Percentiles rank a stretch among this genome's conserved stretches.
Evolutionary conservation across 2,888 invertebrate species (phyloP).

Genomic region (Kryphioiulus occultus): DNA sequence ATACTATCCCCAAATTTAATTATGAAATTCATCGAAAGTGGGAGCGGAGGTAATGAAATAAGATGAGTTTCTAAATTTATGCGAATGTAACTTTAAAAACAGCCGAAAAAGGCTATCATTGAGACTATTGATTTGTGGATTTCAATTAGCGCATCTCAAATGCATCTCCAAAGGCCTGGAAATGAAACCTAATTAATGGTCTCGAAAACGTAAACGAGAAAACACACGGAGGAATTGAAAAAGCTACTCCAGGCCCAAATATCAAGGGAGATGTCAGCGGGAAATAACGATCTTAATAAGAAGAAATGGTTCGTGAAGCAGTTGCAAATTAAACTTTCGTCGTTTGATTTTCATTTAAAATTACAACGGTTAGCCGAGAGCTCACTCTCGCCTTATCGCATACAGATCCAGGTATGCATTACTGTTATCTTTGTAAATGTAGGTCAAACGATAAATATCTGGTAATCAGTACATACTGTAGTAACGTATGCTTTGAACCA

Average conservation of each 20-base stretch:
- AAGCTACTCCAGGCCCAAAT: background rate
- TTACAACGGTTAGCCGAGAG: background rate
- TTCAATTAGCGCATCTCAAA: slow-evolving; percentile 1
- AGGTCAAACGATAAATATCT: too few species aligned
- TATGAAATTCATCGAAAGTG: background rate
- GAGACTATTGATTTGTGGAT: slow-evolving; percentile 23
- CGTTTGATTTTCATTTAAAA: slow-evolving; percentile 23
- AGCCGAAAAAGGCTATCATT: background rate
- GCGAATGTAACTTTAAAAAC: background rate
- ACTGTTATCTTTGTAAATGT: too few species aligned
- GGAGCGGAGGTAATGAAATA: background rate
- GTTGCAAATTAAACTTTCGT: slow-evolving; percentile 23
- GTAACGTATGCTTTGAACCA: too few species aligned
- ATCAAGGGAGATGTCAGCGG: background rate
- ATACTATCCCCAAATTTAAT: too few species aligned
- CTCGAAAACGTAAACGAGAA: background rate
- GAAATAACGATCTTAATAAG: slow-evolving; percentile 5
- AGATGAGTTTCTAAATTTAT: background rate
- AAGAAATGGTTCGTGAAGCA: slow-evolving; percentile 23
- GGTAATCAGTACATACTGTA: too few species aligned
- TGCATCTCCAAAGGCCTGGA: background rate
- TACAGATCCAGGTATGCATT: too few species aligned
- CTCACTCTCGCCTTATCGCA: background rate
- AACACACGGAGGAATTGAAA: slow-evolving; percentile 14
- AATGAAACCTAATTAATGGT: background rate